A percentile compares a stretch with the other conserved stretches of the same genome.
Conservation (phyloP, 2,113 vertebrate species). For the Cnemophilus loriae region DNA sequence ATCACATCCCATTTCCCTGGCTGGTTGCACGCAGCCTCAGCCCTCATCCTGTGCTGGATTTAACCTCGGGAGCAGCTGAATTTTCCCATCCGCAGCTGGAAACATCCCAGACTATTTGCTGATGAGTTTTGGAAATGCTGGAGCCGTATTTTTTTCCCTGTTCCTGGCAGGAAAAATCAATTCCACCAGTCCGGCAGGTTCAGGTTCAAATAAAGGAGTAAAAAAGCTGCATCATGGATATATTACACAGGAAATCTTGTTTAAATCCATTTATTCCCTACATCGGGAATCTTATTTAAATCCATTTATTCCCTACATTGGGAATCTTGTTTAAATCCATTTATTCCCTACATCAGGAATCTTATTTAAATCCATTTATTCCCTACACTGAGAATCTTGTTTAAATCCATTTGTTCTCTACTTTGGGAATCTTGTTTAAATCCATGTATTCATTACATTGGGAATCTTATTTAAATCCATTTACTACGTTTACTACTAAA, state of each 20-base stretch:
- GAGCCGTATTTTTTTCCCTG: accelerated
- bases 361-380: neutral
- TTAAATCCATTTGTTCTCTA: neutral
- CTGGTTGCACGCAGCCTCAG: neutral
- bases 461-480: neutral
- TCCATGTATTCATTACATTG: neutral
- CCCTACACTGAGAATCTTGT: neutral
- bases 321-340: neutral
- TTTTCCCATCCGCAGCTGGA: neutral
- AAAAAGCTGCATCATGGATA: neutral
- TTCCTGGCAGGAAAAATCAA: neutral
- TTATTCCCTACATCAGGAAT: too few relatives aligned
- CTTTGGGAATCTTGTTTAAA: neutral
- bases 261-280: neutral
- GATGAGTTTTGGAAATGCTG: neutral
- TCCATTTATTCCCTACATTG: neutral
- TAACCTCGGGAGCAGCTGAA: neutral
- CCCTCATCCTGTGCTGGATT: neutral
- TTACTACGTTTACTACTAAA: neutral
- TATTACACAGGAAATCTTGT: neutral
- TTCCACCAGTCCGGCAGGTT: neutral
- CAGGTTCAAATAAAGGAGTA: neutral
- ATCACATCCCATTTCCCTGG: neutral
- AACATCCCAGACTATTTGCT: neutral
- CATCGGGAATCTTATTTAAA: neutral